Conservation (phyloP, 2,797 vertebrate species). For the Tolypeutes matacus region DNA sequence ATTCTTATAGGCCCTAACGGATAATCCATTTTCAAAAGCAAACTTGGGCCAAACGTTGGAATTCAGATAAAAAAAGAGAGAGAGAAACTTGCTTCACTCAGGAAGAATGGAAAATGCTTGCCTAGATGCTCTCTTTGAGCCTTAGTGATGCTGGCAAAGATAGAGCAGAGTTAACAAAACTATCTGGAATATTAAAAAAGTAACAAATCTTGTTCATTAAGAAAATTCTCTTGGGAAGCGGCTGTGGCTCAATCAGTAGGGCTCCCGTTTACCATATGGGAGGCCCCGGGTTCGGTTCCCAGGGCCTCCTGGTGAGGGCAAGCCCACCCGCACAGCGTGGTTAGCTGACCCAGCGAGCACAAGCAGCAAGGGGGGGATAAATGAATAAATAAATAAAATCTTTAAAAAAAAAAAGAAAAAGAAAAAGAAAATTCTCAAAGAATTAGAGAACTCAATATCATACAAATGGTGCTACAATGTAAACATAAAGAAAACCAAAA, state of each 20-base stretch:
- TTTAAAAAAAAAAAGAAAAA: too few relatives aligned
- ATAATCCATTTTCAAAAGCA: conserved; percentile 11
- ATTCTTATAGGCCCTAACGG: not conserved
- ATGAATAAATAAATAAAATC: too few relatives aligned
- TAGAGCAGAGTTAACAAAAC: not conserved
- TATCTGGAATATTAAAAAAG: conserved; percentile 7
- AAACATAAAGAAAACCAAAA: conserved; percentile 25
- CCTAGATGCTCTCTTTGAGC: not conserved
- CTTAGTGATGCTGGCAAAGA: conserved; percentile 8
- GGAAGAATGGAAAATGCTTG: conserved; percentile 4
- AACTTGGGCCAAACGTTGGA: conserved; percentile 14
- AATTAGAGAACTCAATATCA: not conserved
- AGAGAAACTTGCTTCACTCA: conserved; percentile 32
- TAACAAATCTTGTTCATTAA: not conserved
- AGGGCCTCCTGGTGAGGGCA: too few relatives aligned
- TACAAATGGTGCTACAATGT: not conserved
- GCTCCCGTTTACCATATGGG: too few relatives aligned
- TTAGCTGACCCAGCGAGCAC: too few relatives aligned
- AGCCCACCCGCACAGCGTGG: too few relatives aligned
- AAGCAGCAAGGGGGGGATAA: too few relatives aligned
- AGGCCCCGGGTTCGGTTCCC: too few relatives aligned
- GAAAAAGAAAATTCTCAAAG: conserved; percentile 15
- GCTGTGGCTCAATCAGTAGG: too few relatives aligned
- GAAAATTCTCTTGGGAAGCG: conserved; percentile 20
- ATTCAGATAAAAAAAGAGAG: not conserved